Conservation (phyloP, 2,797 vertebrate genomes). For the Mus spretus region DNA sequence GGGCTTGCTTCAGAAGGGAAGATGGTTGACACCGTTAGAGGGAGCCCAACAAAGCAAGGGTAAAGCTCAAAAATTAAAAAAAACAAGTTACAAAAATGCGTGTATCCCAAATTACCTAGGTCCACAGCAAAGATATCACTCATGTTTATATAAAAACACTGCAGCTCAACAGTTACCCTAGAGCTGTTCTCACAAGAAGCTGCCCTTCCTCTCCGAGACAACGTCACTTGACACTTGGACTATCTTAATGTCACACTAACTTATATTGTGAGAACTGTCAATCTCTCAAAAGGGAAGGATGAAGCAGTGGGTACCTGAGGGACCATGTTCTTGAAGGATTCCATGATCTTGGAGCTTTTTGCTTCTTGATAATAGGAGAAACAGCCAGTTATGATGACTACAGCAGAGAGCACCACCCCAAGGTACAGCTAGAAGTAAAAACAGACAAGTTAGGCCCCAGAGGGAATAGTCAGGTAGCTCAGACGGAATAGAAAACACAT, state of each 20-base stretch:
- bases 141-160: background rate
- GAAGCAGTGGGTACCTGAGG: slow-evolving; percentile 92
- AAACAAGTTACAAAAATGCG: background rate
- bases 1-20: slow-evolving; percentile 93
- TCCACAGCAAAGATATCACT: background rate
- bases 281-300: background rate
- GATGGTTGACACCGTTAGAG: background rate
- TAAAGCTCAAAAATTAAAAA: background rate
- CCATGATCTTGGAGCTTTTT: slow-evolving; percentile 99
- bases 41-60: fast-evolving
- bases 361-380: slow-evolving; percentile 99
- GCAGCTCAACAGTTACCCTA: background rate
- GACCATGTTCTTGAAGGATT: slow-evolving; percentile 98
- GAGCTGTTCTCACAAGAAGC: background rate
- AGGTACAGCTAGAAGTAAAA: slow-evolving; percentile 92
- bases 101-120: background rate
- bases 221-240: background rate
- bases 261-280: background rate
- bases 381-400: slow-evolving; percentile 98
- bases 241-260: background rate
- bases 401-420: slow-evolving; percentile 95
- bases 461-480: background rate
- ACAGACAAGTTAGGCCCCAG: fast-evolving
- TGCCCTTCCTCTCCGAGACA: fast-evolving
- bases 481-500: background rate